Base-by-base conservation (phyloP, 1,140 invertebrate species). In the Drosophila takahashii region DNA sequence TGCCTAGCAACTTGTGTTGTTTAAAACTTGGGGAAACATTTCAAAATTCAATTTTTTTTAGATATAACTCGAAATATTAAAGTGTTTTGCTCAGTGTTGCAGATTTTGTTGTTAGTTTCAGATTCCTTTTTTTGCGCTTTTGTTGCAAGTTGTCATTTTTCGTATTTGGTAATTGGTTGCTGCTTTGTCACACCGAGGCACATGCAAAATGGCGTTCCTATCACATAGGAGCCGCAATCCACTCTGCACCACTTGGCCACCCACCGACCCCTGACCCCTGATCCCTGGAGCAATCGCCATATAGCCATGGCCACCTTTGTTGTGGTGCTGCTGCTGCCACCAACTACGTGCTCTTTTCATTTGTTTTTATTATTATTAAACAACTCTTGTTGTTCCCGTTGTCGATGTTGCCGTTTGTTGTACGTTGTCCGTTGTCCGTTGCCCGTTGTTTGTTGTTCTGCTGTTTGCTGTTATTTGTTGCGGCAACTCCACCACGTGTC, bases 361-460 rank as follows among this genome's bases (percentile, higher is more conserved):
- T 86, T 87, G 81, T 86, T 86, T 86, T 86, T 86, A 86, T 86
- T 86, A 86, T 86, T 86, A 86, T 86, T 86, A 86, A 87, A 86
- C 75, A 86, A 87, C 75, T 79, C 81, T 87, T 62, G 69, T 71
- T 77, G 81, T 62, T 62, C 71, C 70, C 67, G 56, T 62, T 57
- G 52, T 74, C 44, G 29, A 36, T 59, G 4, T 32, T 32, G 47
- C 47, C 47, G 47, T 27, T 39, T 27, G 53, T 52, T 39, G 53
- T 32, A 26, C 29, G 16, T 39, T 76, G 76, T 61, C 47, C 76
- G 80, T 59, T 79, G 73, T 15, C 15, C 18, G 27, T 58, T 79
- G 79, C 58, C 50, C 67, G 80, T 62, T 79, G 73, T 34, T 26
- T 26, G 37, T 9, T 60, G 54, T 18, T 48, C 37, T 44, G 64